phyloP scores from a whole-genome alignment of 2,797 vertebrate species.

The Platalea minor region DNA sequence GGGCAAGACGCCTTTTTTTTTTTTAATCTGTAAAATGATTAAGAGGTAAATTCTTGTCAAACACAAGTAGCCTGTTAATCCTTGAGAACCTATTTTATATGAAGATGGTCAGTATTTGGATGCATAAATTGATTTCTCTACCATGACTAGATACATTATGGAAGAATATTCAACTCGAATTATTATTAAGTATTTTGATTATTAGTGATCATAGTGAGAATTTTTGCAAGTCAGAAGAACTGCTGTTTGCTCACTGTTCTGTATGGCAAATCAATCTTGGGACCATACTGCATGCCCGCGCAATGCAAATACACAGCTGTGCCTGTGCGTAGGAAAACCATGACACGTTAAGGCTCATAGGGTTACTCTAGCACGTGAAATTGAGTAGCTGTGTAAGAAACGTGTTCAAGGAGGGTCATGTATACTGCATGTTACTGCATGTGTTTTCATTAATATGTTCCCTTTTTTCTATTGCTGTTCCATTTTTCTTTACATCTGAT shows the following conservation, averaged over 20 bases:
- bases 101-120: background rate
- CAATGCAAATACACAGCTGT: background rate
- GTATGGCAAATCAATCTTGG: background rate
- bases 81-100: background rate
- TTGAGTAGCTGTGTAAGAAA: background rate
- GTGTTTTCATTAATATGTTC: background rate
- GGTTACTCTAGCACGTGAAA: background rate
- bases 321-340: background rate
- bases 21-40: background rate
- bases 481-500: background rate
- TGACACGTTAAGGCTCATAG: background rate
- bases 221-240: background rate
- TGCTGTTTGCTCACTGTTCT: background rate
- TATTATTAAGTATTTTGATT: background rate
- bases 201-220: background rate
- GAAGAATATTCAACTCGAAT: background rate
- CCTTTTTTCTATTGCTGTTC: background rate
- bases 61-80: background rate
- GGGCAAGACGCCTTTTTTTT: background rate
- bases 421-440: background rate
- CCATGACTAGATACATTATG: background rate
- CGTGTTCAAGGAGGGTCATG: background rate
- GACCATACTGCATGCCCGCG: background rate
- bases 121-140: background rate
- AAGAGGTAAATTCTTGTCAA: background rate